A percentile compares a stretch with the other conserved stretches of the same genome.
phyloP scores from a whole-genome alignment of 2,797 vertebrate species.

The Karalla daura region DNA sequence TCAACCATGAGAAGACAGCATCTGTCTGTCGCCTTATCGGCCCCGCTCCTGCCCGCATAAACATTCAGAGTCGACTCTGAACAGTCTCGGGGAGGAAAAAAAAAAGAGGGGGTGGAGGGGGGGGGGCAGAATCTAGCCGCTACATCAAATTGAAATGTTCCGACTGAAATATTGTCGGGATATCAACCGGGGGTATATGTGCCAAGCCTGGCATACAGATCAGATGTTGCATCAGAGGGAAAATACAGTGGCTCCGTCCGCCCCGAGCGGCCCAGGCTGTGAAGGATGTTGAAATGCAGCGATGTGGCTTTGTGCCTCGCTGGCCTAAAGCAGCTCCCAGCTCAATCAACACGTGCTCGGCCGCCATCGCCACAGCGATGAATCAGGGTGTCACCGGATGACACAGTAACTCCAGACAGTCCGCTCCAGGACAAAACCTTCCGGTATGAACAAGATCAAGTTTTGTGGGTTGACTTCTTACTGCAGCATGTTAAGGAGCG shows the following conservation, averaged over 20 bases:
- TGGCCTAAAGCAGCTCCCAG: constrained; percentile 28
- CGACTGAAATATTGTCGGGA: constrained; percentile 77
- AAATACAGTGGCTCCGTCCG: constrained; percentile 48
- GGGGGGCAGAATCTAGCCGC: constrained; percentile 72
- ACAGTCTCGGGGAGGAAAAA: constrained; percentile 59
- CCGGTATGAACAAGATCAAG: too few species aligned
- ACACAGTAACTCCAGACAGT: background rate
- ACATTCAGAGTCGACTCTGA: constrained; percentile 64
- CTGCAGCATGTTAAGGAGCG: too few species aligned
- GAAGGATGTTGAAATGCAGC: constrained; percentile 52
- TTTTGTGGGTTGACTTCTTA: too few species aligned
- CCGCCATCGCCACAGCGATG: constrained; percentile 14
- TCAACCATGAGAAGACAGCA: constrained; percentile 68
- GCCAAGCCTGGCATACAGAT: constrained; percentile 69
- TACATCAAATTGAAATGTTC: constrained; percentile 82
- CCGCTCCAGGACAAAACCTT: too few species aligned
- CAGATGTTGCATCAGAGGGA: constrained; percentile 67
- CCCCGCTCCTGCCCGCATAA: constrained; percentile 63
- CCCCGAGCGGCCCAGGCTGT: constrained; percentile 26
- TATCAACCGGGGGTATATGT: constrained; percentile 65
- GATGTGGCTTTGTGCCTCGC: constrained; percentile 22
- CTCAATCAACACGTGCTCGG: constrained; percentile 39
- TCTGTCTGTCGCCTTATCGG: constrained; percentile 78
- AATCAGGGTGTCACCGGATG: background rate
- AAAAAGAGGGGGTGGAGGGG: too few species aligned